Percentiles rank a stretch among this genome's conserved stretches.
phyloP scores from a whole-genome alignment of 2,888 invertebrate species.

The Dione vanillae region DNA sequence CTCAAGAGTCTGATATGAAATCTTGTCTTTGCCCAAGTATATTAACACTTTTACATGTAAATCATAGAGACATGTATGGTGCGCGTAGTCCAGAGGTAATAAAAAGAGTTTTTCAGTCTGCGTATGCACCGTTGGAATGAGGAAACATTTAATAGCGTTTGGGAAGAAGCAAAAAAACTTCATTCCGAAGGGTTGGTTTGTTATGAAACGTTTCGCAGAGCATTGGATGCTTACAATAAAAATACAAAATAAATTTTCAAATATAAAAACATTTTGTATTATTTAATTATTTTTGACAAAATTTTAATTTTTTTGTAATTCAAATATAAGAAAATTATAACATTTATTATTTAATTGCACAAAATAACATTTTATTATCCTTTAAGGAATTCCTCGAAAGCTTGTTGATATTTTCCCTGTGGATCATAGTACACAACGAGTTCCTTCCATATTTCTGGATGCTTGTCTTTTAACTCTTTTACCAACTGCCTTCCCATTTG shows the following conservation, averaged over 20 bases:
- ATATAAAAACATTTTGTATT: background rate
- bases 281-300: background rate
- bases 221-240: constrained; percentile 52
- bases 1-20: constrained; percentile 70
- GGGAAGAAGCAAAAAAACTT: constrained; percentile 77
- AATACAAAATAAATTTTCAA: constrained; percentile 35
- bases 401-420: constrained; percentile 80
- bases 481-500: constrained; percentile 86
- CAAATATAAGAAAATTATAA: background rate
- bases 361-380: constrained; percentile 41
- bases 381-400: constrained; percentile 68
- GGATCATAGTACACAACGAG: constrained; percentile 85
- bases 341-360: background rate
- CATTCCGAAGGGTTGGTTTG: constrained; percentile 82
- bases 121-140: constrained; percentile 79
- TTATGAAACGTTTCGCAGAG: constrained; percentile 78
- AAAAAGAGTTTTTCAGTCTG: constrained; percentile 78
- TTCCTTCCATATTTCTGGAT: constrained; percentile 81
- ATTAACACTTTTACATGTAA: constrained; percentile 64
- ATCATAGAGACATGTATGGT: constrained; percentile 71
- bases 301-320: background rate
- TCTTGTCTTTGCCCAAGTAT: constrained; percentile 66
- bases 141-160: constrained; percentile 75
- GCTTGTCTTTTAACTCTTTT: constrained; percentile 80
- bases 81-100: constrained; percentile 65